A percentile compares a stretch with the other conserved stretches of the same genome.
These are phyloP conservation scores for Nomada ruficornis DNA, from an alignment of 2,888 invertebrate genomes.

Conservation along the genomic window DNA sequence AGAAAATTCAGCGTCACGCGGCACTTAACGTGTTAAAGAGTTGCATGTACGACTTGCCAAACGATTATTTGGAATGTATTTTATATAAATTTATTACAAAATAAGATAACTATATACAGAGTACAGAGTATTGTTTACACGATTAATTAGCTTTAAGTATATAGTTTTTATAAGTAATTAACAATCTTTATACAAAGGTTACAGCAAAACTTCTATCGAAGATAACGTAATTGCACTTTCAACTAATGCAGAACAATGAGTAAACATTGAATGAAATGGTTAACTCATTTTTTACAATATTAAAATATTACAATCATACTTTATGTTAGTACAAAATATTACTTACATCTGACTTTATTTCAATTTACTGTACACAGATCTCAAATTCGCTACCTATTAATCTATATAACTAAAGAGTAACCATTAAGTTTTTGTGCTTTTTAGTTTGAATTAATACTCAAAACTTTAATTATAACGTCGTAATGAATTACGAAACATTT, in stretches of 20 bases:
- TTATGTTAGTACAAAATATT: slow-evolving; percentile 26
- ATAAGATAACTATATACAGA: slow-evolving; percentile 2
- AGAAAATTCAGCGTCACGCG: no score
- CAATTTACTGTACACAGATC: slow-evolving; percentile 14
- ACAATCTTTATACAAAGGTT: slow-evolving; percentile 11
- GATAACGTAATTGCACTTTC: neutral
- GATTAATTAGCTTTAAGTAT: neutral
- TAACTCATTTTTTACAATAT: slow-evolving; percentile 48
- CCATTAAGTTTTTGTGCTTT: neutral
- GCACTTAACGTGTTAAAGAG: no score
- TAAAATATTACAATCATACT: slow-evolving; percentile 47
- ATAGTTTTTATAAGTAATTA: slow-evolving; percentile 5
- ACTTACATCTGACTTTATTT: slow-evolving; percentile 41
- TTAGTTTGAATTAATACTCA: neutral
- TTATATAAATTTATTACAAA: slow-evolving; percentile 29
- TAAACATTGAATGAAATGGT: neutral
- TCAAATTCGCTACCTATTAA: slow-evolving; percentile 34
- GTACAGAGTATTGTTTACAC: neutral
- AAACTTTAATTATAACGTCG: slow-evolving; percentile 12
- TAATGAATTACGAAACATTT: slow-evolving; percentile 64
- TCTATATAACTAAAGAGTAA: neutral
- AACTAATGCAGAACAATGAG: neutral
- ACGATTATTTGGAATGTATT: neutral
- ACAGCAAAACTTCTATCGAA: slow-evolving; percentile 1
- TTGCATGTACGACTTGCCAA: neutral